A percentile compares a stretch with the other conserved stretches of the same genome.
Conservation (phyloP, 2,797 vertebrate species). For the Clamator glandarius region DNA sequence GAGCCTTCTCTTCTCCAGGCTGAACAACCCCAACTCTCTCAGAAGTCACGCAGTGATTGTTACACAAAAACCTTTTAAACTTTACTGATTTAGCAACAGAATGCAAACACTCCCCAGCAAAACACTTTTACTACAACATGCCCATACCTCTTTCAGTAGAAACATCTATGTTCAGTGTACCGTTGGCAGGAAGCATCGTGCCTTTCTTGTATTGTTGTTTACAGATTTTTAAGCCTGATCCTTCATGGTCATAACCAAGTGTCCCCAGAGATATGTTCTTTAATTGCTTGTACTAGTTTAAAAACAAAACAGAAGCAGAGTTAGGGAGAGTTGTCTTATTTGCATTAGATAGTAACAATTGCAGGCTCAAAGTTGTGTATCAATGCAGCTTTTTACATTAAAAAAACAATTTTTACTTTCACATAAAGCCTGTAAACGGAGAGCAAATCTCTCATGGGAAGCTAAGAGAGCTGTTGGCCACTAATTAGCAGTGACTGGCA, state of each 20-base stretch:
- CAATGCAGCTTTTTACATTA: neutral
- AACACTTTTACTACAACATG: neutral
- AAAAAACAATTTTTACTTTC: neutral
- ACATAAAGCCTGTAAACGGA: neutral
- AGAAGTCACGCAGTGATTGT: neutral
- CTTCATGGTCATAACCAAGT: constrained; percentile 82
- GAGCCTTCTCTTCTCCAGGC: too few species aligned
- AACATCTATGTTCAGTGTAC: constrained; percentile 84
- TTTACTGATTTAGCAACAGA: neutral
- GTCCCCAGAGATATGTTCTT: constrained; percentile 86
- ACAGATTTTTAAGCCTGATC: constrained; percentile 85
- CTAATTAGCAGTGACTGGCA: neutral
- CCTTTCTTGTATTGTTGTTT: constrained; percentile 87
- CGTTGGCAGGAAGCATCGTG: constrained; percentile 77
- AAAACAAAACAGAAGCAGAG: constrained; percentile 1
- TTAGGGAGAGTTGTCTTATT: neutral
- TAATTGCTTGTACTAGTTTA: constrained; percentile 80
- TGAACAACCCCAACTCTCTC: too few species aligned
- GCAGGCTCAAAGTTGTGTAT: neutral
- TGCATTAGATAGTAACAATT: neutral
- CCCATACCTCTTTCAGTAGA: constrained; percentile 85
- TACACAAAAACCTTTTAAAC: neutral
- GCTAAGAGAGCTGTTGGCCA: neutral
- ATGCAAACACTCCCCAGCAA: neutral
- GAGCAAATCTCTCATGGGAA: neutral